phyloP scores from a whole-genome alignment of 2,888 invertebrate genomes.

The Diarsia dahlii region DNA sequence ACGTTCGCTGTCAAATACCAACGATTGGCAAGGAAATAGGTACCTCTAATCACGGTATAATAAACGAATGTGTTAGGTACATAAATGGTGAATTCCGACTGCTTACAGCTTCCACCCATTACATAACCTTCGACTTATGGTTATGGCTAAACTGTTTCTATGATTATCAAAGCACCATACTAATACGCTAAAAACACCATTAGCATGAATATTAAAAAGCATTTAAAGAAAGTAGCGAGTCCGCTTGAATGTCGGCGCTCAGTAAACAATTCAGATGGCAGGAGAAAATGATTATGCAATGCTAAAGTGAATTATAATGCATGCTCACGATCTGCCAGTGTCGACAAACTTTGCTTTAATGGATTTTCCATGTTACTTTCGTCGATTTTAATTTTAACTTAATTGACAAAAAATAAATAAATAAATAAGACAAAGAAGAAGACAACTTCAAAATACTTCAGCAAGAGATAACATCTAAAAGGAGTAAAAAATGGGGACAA shows the following conservation, averaged over 20 bases:
- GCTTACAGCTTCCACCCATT: slow-evolving; percentile 3
- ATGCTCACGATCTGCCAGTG: slow-evolving; percentile 42
- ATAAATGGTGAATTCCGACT: background rate
- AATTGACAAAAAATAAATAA: too few relatives aligned
- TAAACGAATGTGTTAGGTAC: background rate
- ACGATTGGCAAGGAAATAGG: background rate
- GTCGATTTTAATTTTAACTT: background rate
- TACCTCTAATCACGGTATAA: too few relatives aligned
- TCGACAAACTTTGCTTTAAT: slow-evolving; percentile 36
- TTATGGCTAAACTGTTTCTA: slow-evolving; percentile 20
- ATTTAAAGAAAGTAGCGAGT: slow-evolving; percentile 60
- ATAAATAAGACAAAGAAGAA: too few relatives aligned
- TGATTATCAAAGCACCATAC: slow-evolving; percentile 32
- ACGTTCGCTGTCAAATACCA: slow-evolving; percentile 31
- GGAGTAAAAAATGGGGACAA: background rate
- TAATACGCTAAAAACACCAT: slow-evolving; percentile 25
- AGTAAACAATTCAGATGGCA: slow-evolving; percentile 47
- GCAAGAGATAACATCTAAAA: background rate
- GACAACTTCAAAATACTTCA: background rate
- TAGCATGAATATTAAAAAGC: slow-evolving; percentile 58
- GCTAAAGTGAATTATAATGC: slow-evolving; percentile 60
- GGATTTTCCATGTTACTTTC: background rate
- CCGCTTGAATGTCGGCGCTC: slow-evolving; percentile 38
- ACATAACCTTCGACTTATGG: slow-evolving; percentile 20
- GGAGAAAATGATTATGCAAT: slow-evolving; percentile 69